Base-by-base conservation (phyloP, 2,797 vertebrate genomes). In the Semaprochilodus insignis region DNA sequence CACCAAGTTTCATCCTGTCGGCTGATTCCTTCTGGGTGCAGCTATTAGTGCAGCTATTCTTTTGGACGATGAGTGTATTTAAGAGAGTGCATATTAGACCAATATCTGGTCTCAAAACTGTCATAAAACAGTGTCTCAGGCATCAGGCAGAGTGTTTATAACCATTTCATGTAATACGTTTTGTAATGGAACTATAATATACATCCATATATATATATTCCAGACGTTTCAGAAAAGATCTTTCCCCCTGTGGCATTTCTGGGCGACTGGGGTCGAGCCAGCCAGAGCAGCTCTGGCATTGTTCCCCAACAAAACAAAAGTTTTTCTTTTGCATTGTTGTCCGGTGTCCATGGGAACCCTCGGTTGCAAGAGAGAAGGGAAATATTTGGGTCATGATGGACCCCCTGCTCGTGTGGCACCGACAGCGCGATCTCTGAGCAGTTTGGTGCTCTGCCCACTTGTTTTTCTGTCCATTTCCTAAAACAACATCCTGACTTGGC, bases 331-430 rank as follows among this genome's bases (percentile, higher is more conserved):
- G 87, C 86, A 90, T 90, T 89, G 91, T 92, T 81, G 76, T 80
- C 83, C 63, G 11, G 87, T 91, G 90, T 85, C 91, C 74, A 88
- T 93, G 88, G 91, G 74, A 87, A 92, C 88, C 3, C 66, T 81
- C 6, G 81, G 76, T 84, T 73, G 76, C 74, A 78, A 83, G 84
- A 85, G 54, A 54, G 78, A 82, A 84, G 82, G 51, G 81, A 80
- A 77, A 81, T 87, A 88, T 87, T 85, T 69, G 31, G 85, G 88
- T 90, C 83, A 87, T 80, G 57, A 69, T 11, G 60, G 62, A 78
- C 66, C 63, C 67, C 71, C 77, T 82, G 74, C 84, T 81, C 69
- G 63, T 76, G 63, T 59, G 57, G 59, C 60, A 52, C 71, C 75
- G 76, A 82, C 57, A 40, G 62, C 15, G 59, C 75, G 19, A 82